Base-by-base conservation (phyloP, 2,113 vertebrate species). In the Bos indicus region DNA sequence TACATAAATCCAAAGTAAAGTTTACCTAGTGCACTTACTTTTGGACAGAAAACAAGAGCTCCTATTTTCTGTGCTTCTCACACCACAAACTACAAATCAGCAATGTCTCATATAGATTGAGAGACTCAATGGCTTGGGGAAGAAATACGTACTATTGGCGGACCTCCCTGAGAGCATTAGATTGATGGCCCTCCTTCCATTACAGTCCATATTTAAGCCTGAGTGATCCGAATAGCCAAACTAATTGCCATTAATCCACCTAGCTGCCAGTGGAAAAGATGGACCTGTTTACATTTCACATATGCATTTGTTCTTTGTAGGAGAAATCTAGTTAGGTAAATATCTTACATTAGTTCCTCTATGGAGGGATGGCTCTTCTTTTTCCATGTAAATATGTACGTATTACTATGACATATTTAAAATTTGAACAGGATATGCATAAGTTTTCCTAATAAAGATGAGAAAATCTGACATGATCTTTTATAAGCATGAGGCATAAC, bases 371-470 rank as follows among this genome's bases (percentile, higher is more conserved):
- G 13, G n/a, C 17, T 86, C 8, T 81, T 19, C 28, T 74, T 25
- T 90, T 56, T 2, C 26, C 54, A 92, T 52, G 30, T 64, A 90
- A 90, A 59, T 11, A 91, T 10, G 10, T 25, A 51, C 23, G 83
- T 81, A 33, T 43, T 82, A 60, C 33, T 23, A 23, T 15, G 60
- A 36, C 5, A 71, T 7, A 30, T 60, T 92, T 82, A 59, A 92
- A 95, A 51, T 52, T 43, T 62, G 51, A 89, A 56, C 7, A 90
- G 62, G 59, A 19, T 91, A 92, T 86, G 56, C 86, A 40, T 62
- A 96, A 62, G 56, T 33, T 93, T 91, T 71, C n/a, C n/a, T 92
- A 95, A 62, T 62, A 91, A 87, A 93, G 13, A 86, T 25, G 46
- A 26, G 36, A 3, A 33, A 88, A 81, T 43, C 57, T 74, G 88